Evolutionary conservation across 2,797 vertebrate species (phyloP).

Genomic region (Fringilla coelebs): DNA sequence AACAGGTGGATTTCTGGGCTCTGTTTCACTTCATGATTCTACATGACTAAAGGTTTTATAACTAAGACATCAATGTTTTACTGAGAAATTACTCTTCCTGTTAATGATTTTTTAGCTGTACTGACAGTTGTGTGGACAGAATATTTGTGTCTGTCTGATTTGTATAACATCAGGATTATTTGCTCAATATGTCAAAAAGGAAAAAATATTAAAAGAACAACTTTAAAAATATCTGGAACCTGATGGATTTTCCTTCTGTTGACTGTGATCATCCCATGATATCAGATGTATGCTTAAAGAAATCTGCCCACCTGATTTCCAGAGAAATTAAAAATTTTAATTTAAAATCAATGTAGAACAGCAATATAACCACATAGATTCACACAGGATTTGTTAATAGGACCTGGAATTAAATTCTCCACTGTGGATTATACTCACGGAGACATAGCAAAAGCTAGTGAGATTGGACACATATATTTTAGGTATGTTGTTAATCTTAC

Average conservation of each 20-base stretch:
- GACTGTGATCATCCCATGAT: background rate
- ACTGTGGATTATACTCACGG: background rate
- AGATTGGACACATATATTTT: background rate
- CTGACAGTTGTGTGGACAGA: background rate
- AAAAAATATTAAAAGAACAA: background rate
- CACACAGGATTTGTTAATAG: background rate
- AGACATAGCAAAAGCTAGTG: background rate
- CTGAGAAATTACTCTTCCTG: background rate
- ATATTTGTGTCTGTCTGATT: background rate
- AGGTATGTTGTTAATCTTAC: background rate
- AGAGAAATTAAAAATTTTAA: background rate
- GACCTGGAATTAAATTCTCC: background rate
- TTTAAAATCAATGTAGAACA: background rate
- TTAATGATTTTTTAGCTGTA: background rate
- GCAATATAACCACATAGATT: background rate
- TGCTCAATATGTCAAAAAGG: background rate
- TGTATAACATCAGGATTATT: background rate
- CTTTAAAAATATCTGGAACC: background rate
- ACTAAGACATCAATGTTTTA: background rate
- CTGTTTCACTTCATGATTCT: background rate
- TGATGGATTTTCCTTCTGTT: background rate
- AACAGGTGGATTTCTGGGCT: background rate
- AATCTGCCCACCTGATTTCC: background rate
- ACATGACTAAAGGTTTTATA: background rate
- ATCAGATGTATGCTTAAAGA: background rate